phyloP scores from a whole-genome alignment of 2,888 invertebrate genomes.

The Arrhopalites spinosus region DNA sequence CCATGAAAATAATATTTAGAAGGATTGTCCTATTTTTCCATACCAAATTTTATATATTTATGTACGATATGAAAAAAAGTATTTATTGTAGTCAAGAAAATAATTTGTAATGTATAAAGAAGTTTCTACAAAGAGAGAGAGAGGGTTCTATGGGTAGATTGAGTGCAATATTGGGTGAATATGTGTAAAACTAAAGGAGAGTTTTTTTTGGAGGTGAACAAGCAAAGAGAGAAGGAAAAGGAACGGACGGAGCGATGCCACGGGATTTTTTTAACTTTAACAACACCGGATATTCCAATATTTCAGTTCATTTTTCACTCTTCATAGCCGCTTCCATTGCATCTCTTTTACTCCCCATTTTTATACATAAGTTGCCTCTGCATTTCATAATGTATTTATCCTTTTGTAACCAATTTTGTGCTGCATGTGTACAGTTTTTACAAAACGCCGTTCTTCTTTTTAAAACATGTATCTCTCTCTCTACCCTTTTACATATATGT shows the following conservation, averaged over 20 bases:
- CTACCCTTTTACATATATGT: not conserved
- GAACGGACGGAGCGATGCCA: conserved; percentile 55
- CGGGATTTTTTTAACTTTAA: conserved; percentile 53
- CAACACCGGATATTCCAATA: conserved; percentile 55
- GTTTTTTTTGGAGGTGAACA: no score
- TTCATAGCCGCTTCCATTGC: not conserved
- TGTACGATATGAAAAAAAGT: no score
- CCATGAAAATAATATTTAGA: no score
- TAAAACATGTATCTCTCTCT: not conserved
- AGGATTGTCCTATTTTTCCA: no score
- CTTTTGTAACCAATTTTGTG: not conserved
- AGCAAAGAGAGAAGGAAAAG: conserved; percentile 31
- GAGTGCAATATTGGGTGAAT: no score
- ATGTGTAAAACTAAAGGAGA: no score
- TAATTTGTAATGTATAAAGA: no score
- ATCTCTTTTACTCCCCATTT: not conserved
- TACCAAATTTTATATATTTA: no score
- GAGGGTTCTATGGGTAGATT: no score
- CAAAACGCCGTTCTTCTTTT: not conserved
- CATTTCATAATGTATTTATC: conserved; percentile 9
- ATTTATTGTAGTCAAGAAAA: no score
- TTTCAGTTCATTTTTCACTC: conserved; percentile 53
- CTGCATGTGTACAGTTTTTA: not conserved
- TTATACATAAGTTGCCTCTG: not conserved
- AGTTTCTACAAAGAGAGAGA: no score